Percentiles rank a stretch among this genome's conserved stretches.
These are phyloP conservation scores for Thymelicus acteon DNA, from an alignment of 2,888 invertebrate species.

Conservation along the genomic window DNA sequence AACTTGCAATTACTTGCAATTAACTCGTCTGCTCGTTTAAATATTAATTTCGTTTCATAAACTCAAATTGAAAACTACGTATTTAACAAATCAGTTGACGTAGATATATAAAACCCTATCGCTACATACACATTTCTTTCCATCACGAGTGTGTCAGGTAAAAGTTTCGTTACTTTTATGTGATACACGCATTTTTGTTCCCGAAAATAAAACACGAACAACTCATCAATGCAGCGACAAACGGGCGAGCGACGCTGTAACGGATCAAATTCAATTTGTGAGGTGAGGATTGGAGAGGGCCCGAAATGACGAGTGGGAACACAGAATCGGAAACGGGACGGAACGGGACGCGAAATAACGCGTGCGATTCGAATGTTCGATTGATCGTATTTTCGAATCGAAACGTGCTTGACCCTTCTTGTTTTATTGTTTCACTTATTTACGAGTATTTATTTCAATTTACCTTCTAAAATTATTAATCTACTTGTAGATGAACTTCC, in stretches of 20 bases:
- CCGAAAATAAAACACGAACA: conserved; percentile 55
- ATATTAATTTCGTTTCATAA: no score
- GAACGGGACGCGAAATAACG: conserved; percentile 36
- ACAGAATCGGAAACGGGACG: conserved; percentile 41
- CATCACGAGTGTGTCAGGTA: conserved; percentile 15
- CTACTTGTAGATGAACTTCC: no score
- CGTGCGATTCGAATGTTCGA: conserved; percentile 27
- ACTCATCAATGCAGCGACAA: conserved; percentile 71
- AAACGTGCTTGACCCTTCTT: conserved; percentile 1
- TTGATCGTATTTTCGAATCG: conserved; percentile 17
- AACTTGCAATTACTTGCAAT: no score
- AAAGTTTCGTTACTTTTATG: conserved; percentile 25
- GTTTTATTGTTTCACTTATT: background rate
- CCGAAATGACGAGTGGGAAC: conserved; percentile 67
- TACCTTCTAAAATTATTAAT: no score
- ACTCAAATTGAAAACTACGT: no score
- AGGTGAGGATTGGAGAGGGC: conserved; percentile 79
- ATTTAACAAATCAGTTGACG: conserved; percentile 9
- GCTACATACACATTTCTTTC: background rate
- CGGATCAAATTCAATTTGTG: conserved; percentile 82
- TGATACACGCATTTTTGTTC: conserved; percentile 41
- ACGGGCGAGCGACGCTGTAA: conserved; percentile 72
- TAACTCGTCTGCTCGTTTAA: no score
- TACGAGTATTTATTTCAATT: background rate
- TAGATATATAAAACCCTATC: conserved; percentile 18